Evolutionary conservation across 64 coral and sea anemone genomes (phyloP).

Genomic region (Exaiptasia diaphana): DNA sequence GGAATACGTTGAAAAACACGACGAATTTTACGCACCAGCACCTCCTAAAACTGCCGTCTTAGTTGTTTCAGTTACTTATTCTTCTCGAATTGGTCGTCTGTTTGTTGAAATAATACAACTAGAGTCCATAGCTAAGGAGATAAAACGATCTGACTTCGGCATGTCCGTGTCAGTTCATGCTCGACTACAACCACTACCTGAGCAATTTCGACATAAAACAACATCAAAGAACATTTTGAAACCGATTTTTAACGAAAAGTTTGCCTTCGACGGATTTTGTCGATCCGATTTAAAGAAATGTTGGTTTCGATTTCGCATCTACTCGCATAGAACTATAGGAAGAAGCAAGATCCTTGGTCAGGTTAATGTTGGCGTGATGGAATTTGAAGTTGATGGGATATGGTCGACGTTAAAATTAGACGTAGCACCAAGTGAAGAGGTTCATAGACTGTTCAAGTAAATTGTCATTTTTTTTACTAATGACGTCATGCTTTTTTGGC

Average conservation of each 20-base stretch:
- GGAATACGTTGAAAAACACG: background rate
- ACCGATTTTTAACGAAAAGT: slow-evolving; percentile 35
- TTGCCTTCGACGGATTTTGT: slow-evolving; percentile 37
- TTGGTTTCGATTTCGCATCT: slow-evolving; percentile 45
- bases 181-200: background rate
- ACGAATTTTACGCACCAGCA: background rate
- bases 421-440: slow-evolving; percentile 6
- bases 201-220: slow-evolving; percentile 38
- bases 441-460: slow-evolving; percentile 4
- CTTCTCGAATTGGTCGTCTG: background rate
- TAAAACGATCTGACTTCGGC: background rate
- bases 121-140: background rate
- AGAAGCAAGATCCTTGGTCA: slow-evolving; percentile 31
- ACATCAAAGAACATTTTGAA: slow-evolving; percentile 1
- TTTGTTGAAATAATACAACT: background rate
- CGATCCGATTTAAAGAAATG: slow-evolving; percentile 34
- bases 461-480: too few relatives aligned
- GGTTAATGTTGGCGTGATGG: slow-evolving; percentile 26
- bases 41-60: background rate
- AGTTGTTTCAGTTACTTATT: background rate
- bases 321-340: slow-evolving; percentile 31
- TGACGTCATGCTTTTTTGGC: too few relatives aligned
- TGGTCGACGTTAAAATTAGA: slow-evolving; percentile 25
- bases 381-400: slow-evolving; percentile 49
- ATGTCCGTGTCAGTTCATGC: background rate